These are phyloP conservation scores for Leucophenga maculata DNA, from an alignment of 2,888 invertebrate genomes.

Conservation along the genomic window DNA sequence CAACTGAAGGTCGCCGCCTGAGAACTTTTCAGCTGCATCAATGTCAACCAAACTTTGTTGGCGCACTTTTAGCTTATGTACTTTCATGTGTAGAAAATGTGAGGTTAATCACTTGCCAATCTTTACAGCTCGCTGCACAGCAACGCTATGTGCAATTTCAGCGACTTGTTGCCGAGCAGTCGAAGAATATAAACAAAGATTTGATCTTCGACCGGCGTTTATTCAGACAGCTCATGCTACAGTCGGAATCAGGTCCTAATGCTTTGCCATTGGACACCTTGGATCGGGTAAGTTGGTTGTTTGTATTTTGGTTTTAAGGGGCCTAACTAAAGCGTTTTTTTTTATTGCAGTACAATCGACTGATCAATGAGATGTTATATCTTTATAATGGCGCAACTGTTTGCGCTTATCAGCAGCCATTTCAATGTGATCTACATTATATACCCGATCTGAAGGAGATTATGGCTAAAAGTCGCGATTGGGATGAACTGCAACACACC, in stretches of 20 bases:
- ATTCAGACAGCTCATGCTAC: slow-evolving; percentile 81
- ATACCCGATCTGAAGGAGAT: slow-evolving; percentile 84
- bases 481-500: slow-evolving; percentile 88
- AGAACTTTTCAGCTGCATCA: slow-evolving; percentile 58
- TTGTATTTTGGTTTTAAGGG: background rate
- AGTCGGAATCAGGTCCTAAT: slow-evolving; percentile 87
- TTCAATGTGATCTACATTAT: slow-evolving; percentile 84
- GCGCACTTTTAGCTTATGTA: slow-evolving; percentile 26
- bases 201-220: slow-evolving; percentile 80
- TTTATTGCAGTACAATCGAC: slow-evolving; percentile 82
- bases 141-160: slow-evolving; percentile 87
- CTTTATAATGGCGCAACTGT: slow-evolving; percentile 89
- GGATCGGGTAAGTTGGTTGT: slow-evolving; percentile 78
- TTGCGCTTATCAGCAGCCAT: slow-evolving; percentile 88
- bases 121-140: slow-evolving; percentile 82
- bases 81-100: background rate
- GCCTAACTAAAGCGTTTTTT: slow-evolving; percentile 10
- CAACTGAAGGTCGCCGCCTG: slow-evolving; percentile 47
- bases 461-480: slow-evolving; percentile 87
- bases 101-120: background rate
- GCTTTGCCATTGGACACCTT: slow-evolving; percentile 87
- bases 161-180: slow-evolving; percentile 83
- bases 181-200: slow-evolving; percentile 80
- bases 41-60: slow-evolving; percentile 45
- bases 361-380: slow-evolving; percentile 90